A percentile compares a stretch with the other conserved stretches of the same genome.
Evolutionary conservation across 2,888 invertebrate species (phyloP).

Genomic region (Perithous albicinctus): DNA sequence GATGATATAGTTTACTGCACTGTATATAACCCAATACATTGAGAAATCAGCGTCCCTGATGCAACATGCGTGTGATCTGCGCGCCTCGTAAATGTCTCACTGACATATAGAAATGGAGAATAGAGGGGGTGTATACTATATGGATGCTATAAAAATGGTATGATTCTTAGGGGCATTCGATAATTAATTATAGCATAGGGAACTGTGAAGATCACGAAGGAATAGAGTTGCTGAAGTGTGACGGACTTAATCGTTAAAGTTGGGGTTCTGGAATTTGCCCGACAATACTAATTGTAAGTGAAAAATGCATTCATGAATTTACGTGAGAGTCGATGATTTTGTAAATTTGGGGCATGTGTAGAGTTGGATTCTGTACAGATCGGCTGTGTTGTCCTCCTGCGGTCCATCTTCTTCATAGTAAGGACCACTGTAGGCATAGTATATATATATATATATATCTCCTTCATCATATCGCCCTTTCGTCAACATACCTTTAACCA

Average conservation of each 20-base stretch:
- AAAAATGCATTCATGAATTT: background rate
- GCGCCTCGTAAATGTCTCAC: conserved; percentile 56
- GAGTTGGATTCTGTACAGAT: background rate
- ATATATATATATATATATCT: background rate
- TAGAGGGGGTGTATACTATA: conserved; percentile 9
- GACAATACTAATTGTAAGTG: background rate
- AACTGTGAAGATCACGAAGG: background rate
- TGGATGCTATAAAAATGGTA: conserved; percentile 54
- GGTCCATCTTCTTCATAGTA: background rate
- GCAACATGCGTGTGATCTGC: conserved; percentile 53
- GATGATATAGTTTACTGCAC: conserved; percentile 24
- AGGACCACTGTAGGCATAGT: background rate
- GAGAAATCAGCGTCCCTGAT: conserved; percentile 30
- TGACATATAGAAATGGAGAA: conserved; percentile 21
- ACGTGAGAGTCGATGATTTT: background rate
- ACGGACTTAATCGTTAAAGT: background rate
- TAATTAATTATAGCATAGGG: conserved; percentile 48
- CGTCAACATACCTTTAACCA: background rate
- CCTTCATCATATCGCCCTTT: background rate
- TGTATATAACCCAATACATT: conserved; percentile 19
- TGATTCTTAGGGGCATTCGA: conserved; percentile 32
- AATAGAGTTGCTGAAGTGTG: conserved; percentile 1
- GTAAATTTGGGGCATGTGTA: background rate
- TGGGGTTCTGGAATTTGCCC: background rate
- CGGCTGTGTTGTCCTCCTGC: too few species aligned